Base-by-base conservation (phyloP, 2,113 vertebrate species). In the Rhea americana region DNA sequence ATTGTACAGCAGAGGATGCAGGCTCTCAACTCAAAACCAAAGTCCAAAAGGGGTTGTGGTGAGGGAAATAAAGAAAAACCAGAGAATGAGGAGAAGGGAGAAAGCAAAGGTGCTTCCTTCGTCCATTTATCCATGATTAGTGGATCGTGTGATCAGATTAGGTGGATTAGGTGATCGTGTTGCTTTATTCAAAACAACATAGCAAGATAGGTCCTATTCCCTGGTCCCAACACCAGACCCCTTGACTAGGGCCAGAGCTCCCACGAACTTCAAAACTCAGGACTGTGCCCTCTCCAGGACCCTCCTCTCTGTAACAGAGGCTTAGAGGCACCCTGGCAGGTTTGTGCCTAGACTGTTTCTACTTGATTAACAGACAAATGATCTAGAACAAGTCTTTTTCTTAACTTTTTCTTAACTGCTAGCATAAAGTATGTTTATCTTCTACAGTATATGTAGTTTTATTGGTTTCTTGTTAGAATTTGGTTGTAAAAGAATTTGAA, bases 371-470 rank as follows among this genome's bases (percentile, higher is more conserved):
- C 83, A 85, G 51, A 48, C 14, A 53, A 70, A 43, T 90, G 83
- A 93, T 70, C 66, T 48, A 65, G 77, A 87, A 41, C 53, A 58
- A 62, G 82, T 48, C 48, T 43, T 79, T 68, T 76, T 79, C 25
- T 37, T 58, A 76, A 65, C 37, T 68, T 79, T 68, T 76, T 79
- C 25, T 37, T 58, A 76, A 65, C 37, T 68, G 45, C 67, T 58
- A 61, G 35, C 15, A 14, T 55, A 45, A 88, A 90, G 37, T 72
- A 70, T 66, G 80, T 91, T 92, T 76, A 41, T 87, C 53, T 93
- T 82, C 70, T 67, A 79, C n/a, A 53, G 35, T 41, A 13, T 62
- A 39, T 66, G 82, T 63, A 16, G 8, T 65, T 92, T 93, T 84
- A 87, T 20, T 71, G 71, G 81, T 65, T 90, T 86, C 86, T 67